Base-by-base conservation (phyloP, 2,888 invertebrate genomes). In the Diaperis boleti region DNA sequence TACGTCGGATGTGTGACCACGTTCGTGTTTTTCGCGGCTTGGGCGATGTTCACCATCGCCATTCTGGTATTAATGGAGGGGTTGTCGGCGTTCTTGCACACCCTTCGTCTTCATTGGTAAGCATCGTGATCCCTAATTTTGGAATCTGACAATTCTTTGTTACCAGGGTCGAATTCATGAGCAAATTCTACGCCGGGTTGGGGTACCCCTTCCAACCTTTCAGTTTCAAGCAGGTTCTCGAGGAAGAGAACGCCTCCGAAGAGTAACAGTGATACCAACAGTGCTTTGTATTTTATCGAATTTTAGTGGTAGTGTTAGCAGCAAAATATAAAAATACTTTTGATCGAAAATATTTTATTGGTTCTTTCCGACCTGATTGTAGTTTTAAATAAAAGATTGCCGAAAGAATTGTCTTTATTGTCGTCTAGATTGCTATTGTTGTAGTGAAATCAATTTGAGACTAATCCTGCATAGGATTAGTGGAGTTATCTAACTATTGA, bases 1-100 rank as follows among this genome's bases (percentile, higher is more conserved):
- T 80, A 76, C 1, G 69, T 81, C 11, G 84, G 85, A 0, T 82
- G 84, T 0, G 69, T 88, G 2, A 68, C 85, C 5, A 77, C 92
- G 52, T 91, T 86, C 77, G 59, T 87, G 0, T 82, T 89, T 5
- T 96, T 95, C 78, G 88, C 85, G 0, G 84, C 86, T 3, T 96
- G 95, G 92, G 90, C 92, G 0, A 83, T 86, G 74, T 88, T 94
- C 75, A 95, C 95, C 0, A 81, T 95, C 14, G 89, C 90, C 67
- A 92, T 95, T 70, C 83, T 95, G 13, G 89, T 95, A 37, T 83
- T 94, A 67, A 95, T 96, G 95, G 95, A 96, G 79, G 95, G 95
- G 0, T 84, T 95, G 7, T 94, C 94, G 0, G 95, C 95, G 7
- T 95, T 95, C 82, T 84, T 95, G 54, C 95, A 95, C 76, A 94